Conservation (phyloP, 23 tunicate genomes). For the Clavelina lepadiformis region DNA sequence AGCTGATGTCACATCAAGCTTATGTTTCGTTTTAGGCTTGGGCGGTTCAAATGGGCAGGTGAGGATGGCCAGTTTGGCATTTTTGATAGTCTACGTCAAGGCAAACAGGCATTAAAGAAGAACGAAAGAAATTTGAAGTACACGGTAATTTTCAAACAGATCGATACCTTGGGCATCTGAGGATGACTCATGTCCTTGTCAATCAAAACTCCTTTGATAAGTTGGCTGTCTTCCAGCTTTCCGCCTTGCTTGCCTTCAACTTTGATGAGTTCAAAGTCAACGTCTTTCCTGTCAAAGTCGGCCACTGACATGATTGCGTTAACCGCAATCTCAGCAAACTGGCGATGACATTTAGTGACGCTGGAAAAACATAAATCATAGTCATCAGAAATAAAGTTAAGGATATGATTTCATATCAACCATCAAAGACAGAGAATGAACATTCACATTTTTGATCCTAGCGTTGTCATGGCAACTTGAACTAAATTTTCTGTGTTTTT, state of each 20-base stretch:
- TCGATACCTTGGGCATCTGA: slow-evolving; percentile 92
- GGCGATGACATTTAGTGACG: slow-evolving; percentile 95
- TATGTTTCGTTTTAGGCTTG: slow-evolving; percentile 99
- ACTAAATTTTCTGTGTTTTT: slow-evolving; percentile 60
- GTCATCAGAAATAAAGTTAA: not conserved
- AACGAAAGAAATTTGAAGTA: not conserved
- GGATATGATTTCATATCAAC: too few species aligned
- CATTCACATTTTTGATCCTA: slow-evolving; percentile 90
- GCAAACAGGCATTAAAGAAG: not conserved
- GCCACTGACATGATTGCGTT: slow-evolving; percentile 97
- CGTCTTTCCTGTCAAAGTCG: slow-evolving; percentile 94
- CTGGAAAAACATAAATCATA: slow-evolving; percentile 12
- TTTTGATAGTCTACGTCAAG: slow-evolving; percentile 43
- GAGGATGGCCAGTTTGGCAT: slow-evolving; percentile 95
- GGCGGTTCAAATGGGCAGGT: slow-evolving; percentile 99
- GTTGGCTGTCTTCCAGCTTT: slow-evolving; percentile 84
- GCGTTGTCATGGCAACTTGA: slow-evolving; percentile 96
- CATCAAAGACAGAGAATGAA: not conserved
- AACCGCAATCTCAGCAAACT: slow-evolving; percentile 98
- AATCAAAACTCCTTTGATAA: slow-evolving; percentile 97
- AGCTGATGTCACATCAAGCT: slow-evolving; percentile 97
- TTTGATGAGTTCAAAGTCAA: slow-evolving; percentile 97
- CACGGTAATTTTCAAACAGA: not conserved
- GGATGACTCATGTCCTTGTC: slow-evolving; percentile 99
- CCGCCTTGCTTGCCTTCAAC: slow-evolving; percentile 97